Evolutionary conservation across 2,113 vertebrate species (phyloP).

Genomic region (Mesitornis unicolor): DNA sequence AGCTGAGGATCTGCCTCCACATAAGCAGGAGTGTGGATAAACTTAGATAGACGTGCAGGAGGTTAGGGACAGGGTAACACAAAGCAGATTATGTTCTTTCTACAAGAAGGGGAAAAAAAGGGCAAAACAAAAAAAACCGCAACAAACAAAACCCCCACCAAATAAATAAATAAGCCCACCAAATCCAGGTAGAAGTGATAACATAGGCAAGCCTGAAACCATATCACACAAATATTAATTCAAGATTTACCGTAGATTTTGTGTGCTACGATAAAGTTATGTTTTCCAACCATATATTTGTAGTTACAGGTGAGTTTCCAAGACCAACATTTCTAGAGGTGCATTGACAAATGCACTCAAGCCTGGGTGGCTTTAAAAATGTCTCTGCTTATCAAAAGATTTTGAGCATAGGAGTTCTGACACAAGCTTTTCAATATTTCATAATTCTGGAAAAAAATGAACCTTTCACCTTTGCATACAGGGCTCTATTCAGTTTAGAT

Average conservation of each 20-base stretch:
- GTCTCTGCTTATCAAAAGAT: slow-evolving; percentile 33
- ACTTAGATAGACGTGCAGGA: not conserved
- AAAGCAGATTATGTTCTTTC: not conserved
- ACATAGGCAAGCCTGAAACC: not conserved
- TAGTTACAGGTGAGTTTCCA: slow-evolving; percentile 7
- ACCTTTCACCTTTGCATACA: slow-evolving; percentile 44
- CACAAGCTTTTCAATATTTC: slow-evolving; percentile 45
- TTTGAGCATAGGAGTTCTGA: slow-evolving; percentile 21
- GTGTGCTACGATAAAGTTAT: not conserved
- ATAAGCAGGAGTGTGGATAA: not conserved
- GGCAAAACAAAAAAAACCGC: too few species aligned
- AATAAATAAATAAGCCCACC: fast-evolving
- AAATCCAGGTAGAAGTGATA: not conserved
- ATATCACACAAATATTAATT: not conserved
- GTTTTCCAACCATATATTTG: not conserved
- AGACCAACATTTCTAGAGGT: slow-evolving; percentile 17
- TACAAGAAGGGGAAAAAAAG: not conserved
- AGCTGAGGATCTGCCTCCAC: not conserved
- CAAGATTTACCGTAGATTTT: not conserved
- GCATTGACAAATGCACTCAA: not conserved
- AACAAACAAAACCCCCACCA: not conserved
- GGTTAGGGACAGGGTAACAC: not conserved
- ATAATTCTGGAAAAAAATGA: slow-evolving; percentile 23
- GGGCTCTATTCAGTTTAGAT: slow-evolving; percentile 42
- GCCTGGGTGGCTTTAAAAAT: slow-evolving; percentile 6